phyloP scores from a whole-genome alignment of 30 jellyfish, hydroid and myxozoan genomes.

The Nemopilema nomurai region DNA sequence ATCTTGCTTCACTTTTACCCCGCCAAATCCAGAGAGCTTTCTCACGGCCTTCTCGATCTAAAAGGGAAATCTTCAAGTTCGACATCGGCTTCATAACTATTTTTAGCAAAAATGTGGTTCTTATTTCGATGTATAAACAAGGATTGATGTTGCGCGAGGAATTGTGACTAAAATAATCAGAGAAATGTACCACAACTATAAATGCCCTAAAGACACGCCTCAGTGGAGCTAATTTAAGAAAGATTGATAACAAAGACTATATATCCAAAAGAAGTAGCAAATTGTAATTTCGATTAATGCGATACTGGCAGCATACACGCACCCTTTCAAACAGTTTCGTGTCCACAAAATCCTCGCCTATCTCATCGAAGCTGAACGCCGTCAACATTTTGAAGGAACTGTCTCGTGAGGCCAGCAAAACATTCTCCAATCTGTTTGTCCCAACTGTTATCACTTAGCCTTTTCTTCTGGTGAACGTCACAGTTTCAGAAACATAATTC shows the following conservation, averaged over 20 bases:
- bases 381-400: constrained; percentile 53
- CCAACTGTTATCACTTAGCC: constrained; percentile 32
- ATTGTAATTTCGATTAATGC: neutral
- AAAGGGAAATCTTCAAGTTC: neutral
- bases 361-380: constrained; percentile 58
- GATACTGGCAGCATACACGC: neutral
- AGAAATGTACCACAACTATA: too few relatives aligned
- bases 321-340: constrained; percentile 41
- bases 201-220: too few relatives aligned
- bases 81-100: too few relatives aligned
- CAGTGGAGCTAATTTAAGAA: neutral
- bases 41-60: constrained; percentile 44
- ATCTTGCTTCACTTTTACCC: constrained; percentile 47
- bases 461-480: neutral
- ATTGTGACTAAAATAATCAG: too few relatives aligned
- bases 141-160: too few relatives aligned
- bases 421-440: neutral
- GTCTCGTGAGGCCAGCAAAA: constrained; percentile 30
- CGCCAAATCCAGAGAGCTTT: constrained; percentile 23
- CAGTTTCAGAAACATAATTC: neutral
- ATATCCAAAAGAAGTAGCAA: too few relatives aligned
- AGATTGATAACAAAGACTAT: neutral
- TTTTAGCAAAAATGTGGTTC: too few relatives aligned
- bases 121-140: too few relatives aligned
- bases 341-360: constrained; percentile 42